Base-by-base conservation (phyloP, 2,113 vertebrate genomes). In the Nipponia nippon region DNA sequence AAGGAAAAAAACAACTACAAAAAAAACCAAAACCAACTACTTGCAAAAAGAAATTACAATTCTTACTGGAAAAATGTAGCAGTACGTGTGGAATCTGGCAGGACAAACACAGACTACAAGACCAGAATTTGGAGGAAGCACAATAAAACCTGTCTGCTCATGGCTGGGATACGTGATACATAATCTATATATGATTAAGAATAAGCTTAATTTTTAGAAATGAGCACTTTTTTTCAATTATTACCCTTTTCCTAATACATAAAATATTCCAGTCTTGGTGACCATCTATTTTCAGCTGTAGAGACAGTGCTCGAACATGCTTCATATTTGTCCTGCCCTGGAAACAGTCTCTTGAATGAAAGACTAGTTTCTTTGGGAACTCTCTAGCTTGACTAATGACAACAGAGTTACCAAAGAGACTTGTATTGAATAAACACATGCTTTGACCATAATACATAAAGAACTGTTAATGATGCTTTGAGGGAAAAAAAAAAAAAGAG, bases 11-110 rank as follows among this genome's bases (percentile, higher is more conserved):
- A 53, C 21, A 49, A 22, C 11, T 21, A 21, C 49, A 19, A 19
- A 59, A 30, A n/a, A 61, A 47, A 4, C 4, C 16, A 52, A 66
- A 67, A 9, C 3, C 23, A 49, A 10, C 13, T 27, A 56, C 13
- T 50, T 76, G 13, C 11, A 90, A 70, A 78, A 83, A 16, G 5
- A 66, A 87, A 42, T 6, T 0, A 40, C 4, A 65, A 23, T 19
- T 92, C 29, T 47, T 30, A 50, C n/a, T 61, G 27, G 36, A 52
- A 92, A 73, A 67, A 55, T 12, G 22, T 17, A 59, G 56, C 16
- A 79, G 22, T 21, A 46, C 1, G 3, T 0, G 0, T 16, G 46
- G 44, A 89, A 77, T 32, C 26, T 47, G 21, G 17, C 40, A 86
- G 26, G 17, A 76, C 0, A 13, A 76, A 71, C 25, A 77, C 15